Evolutionary conservation across 2,113 vertebrate species (phyloP).

Genomic region (Pycnonotus jocosus): DNA sequence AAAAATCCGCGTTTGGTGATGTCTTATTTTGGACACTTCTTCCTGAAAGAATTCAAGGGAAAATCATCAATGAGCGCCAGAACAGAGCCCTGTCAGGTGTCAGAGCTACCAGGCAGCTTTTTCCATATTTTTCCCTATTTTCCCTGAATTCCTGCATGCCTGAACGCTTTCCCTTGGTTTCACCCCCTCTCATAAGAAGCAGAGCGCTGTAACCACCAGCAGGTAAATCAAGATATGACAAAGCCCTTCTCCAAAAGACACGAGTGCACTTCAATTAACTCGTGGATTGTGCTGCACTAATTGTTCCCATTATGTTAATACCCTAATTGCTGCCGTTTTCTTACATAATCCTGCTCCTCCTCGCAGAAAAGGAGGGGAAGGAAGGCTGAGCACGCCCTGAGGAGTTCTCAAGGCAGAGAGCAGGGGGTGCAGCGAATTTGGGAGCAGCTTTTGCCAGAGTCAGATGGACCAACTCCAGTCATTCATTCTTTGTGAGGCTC

Average conservation of each 20-base stretch:
- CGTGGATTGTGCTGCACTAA: not conserved
- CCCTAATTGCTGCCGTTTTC: not conserved
- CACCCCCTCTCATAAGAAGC: not conserved
- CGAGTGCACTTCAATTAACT: not conserved
- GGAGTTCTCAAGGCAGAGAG: not conserved
- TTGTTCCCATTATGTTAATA: constrained; percentile 18
- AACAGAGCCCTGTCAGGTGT: not conserved
- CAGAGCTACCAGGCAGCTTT: not conserved
- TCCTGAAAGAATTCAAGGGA: not conserved
- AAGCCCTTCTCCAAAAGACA: not conserved
- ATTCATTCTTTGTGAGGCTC: constrained; percentile 26
- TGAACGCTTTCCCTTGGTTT: not conserved
- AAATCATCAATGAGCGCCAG: accelerated
- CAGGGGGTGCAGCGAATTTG: not conserved
- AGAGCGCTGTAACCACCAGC: not conserved
- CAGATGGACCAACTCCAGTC: not conserved
- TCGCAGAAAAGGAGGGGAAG: not conserved
- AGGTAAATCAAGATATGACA: constrained; percentile 3
- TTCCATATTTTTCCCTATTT: not conserved
- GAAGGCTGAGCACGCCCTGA: not conserved
- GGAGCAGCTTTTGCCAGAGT: not conserved
- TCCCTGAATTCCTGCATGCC: not conserved
- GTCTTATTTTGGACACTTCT: not conserved
- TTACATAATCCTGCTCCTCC: not conserved
- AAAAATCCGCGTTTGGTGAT: accelerated